Base-by-base conservation (phyloP, 1,140 invertebrate species). In the Polyergus mexicanus region DNA sequence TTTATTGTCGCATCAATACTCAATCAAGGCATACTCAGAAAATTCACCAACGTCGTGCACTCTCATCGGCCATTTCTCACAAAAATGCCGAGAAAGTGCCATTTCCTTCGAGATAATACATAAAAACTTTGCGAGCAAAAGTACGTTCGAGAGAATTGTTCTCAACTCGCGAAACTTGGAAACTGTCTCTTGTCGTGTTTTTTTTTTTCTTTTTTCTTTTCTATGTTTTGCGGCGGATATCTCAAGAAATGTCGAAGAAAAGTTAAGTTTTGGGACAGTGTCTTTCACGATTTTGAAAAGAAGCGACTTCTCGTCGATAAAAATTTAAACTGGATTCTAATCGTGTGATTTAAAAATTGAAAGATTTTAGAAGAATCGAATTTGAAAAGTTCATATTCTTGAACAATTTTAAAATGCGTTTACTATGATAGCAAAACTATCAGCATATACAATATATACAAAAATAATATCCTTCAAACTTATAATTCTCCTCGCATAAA, bases 61-160 rank as follows among this genome's bases (percentile, higher is more conserved):
- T 56, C 63, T 56, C 63, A 35, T 69, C 63, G 63, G 35, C 8
- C 51, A 63, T 56, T 5, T 35, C 35, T 56, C 54, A 51, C 68
- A 69, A 69, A 80, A 80, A 80, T 80, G 47, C 38, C 51, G 77
- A 69, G 63, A 8, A 69, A 80, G 63, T 80, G 47, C 77, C 77
- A 35, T 80, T 80, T 80, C 47, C 47, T 69, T n/a, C 63, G 16
- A 22, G 63, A 80, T 69, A 80, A 80, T 69, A 69, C 63, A 28
- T 69, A 56, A 80, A 68, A 80, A 80, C 63, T 80, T 80, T 5
- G 35, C 63, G 35, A 69, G 51, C 47, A 56, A 69, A 69, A 80
- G 35, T 58, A 56, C 44, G n/a, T 13, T 54, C 35, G 63, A 25
- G 63, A 56, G 35, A 69, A 80, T 80, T 80, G 77, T 80, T 80